These are phyloP conservation scores for Archegozetes longisetosus DNA, from an alignment of 1,140 invertebrate genomes.

Conservation along the genomic window DNA sequence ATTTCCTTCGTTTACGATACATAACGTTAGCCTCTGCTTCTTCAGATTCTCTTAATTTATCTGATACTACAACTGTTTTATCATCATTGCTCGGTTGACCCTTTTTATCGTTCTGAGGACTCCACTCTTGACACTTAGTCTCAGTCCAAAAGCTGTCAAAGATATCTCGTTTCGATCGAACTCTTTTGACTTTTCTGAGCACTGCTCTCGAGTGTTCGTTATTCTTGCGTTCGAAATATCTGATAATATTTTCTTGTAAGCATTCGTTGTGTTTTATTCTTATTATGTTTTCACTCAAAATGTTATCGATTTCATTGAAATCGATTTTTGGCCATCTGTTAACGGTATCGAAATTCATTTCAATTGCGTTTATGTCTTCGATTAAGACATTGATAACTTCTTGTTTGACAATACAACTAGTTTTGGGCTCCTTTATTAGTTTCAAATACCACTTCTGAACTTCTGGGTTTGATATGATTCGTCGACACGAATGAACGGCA, in stretches of 20 bases:
- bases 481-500: not conserved
- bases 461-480: not conserved
- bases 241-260: not conserved
- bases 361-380: not conserved
- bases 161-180: not conserved
- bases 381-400: not conserved
- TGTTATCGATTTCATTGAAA: not conserved
- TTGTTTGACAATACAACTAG: not conserved
- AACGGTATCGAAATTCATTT: not conserved
- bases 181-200: not conserved
- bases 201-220: not conserved
- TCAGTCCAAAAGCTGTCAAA: slow-evolving; percentile 9
- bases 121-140: not conserved
- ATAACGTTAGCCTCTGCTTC: too few species aligned
- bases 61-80: not conserved
- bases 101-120: not conserved
- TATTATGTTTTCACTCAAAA: not conserved
- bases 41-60: not conserved
- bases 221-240: not conserved
- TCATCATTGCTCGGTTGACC: not conserved
- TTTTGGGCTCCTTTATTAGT: not conserved
- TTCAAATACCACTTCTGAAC: not conserved
- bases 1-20: slow-evolving; percentile 1
- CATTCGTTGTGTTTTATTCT: not conserved
- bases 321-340: not conserved